Conservation (phyloP, 2,888 invertebrate species). For the Scrobipalpa atriplicella region DNA sequence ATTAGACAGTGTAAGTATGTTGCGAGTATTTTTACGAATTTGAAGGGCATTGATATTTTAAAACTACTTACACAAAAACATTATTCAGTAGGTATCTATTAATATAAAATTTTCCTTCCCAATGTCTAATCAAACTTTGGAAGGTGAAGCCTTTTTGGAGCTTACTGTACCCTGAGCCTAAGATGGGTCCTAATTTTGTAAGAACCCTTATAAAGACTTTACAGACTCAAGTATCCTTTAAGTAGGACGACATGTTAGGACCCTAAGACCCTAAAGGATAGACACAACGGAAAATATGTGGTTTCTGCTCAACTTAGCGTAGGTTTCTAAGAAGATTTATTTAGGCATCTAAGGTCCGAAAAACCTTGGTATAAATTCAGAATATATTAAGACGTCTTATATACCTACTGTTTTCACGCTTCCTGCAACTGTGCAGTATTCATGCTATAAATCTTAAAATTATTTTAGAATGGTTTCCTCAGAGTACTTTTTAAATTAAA, state of each 20-base stretch:
- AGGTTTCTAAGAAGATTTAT: background rate
- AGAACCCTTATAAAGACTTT: background rate
- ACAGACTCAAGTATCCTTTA: background rate
- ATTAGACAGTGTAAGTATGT: too few species aligned
- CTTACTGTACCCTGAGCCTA: background rate
- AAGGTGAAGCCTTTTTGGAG: background rate
- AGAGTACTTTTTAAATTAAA: background rate
- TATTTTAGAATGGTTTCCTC: too few species aligned
- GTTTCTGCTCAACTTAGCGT: background rate
- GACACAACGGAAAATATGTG: background rate
- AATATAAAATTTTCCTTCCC: background rate
- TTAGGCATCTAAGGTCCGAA: background rate
- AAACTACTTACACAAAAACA: too few species aligned
- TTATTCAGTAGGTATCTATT: too few species aligned
- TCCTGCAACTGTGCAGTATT: too few species aligned
- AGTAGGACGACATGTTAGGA: background rate
- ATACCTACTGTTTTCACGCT: too few species aligned
- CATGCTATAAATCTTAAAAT: too few species aligned
- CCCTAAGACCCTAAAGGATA: background rate
- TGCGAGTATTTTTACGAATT: too few species aligned
- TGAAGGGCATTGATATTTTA: too few species aligned
- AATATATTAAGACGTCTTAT: too few species aligned
- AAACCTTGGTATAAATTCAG: too few species aligned
- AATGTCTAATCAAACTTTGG: background rate
- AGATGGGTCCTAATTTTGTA: constrained; percentile 2